These are phyloP conservation scores for Myathropa florea DNA, from an alignment of 2,888 invertebrate genomes.

Conservation along the genomic window DNA sequence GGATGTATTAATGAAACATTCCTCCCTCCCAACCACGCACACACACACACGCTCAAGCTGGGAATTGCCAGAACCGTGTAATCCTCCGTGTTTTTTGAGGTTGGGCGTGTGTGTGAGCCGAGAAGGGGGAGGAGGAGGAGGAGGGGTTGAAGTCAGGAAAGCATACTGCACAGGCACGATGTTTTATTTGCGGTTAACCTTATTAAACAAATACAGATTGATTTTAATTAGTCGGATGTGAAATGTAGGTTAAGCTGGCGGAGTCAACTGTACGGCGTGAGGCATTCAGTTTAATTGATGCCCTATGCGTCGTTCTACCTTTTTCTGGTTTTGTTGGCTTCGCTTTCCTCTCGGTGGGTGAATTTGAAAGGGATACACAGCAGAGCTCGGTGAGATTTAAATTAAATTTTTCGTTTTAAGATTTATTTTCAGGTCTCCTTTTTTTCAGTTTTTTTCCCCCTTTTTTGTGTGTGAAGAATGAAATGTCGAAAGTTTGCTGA, in stretches of 20 bases:
- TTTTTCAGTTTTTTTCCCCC: background rate
- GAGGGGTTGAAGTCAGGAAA: background rate
- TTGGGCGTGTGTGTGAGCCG: no score
- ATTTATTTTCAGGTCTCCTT: background rate
- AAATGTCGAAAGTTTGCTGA: background rate
- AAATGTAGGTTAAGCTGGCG: slow-evolving; percentile 23
- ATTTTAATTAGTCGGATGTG: slow-evolving; percentile 53
- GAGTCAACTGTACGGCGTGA: background rate
- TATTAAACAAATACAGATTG: slow-evolving; percentile 30
- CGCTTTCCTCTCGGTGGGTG: background rate
- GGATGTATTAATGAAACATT: background rate
- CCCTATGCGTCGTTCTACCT: background rate
- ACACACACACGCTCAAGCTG: background rate
- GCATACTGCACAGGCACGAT: background rate
- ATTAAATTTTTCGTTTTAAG: background rate
- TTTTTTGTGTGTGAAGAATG: background rate
- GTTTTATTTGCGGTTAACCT: slow-evolving; percentile 49
- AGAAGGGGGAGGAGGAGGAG: no score
- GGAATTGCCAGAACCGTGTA: background rate
- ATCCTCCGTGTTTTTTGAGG: background rate
- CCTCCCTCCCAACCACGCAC: background rate
- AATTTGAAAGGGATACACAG: background rate
- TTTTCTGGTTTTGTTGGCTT: background rate
- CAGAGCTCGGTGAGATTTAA: background rate
- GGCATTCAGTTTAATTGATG: background rate